These are phyloP conservation scores for Cettia cetti DNA, from an alignment of 2,113 vertebrate genomes.

Conservation along the genomic window DNA sequence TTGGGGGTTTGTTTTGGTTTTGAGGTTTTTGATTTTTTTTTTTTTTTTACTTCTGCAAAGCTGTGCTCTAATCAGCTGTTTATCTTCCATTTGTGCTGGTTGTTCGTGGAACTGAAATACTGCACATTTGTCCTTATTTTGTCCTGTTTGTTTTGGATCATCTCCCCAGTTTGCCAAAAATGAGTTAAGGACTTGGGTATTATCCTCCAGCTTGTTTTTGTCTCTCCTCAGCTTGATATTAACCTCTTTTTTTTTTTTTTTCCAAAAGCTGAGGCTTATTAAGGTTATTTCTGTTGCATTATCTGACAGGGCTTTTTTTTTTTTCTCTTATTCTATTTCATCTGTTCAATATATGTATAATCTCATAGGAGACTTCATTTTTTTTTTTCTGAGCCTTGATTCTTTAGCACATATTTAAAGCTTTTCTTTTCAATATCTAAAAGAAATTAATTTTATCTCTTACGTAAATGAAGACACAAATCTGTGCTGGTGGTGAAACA, in stretches of 20 bases:
- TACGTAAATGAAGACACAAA: not conserved
- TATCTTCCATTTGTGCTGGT: not conserved
- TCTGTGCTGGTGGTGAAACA: not conserved
- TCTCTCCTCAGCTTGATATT: not conserved
- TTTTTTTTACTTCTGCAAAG: not conserved
- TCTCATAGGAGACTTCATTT: not conserved
- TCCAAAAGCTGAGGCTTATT: not conserved
- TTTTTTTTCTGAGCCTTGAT: not conserved
- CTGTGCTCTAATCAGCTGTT: not conserved
- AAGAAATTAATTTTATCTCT: not conserved
- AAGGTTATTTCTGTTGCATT: not conserved
- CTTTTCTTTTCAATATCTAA: not conserved
- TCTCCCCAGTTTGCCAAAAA: not conserved
- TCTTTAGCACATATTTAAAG: not conserved
- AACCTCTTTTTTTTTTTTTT: not conserved
- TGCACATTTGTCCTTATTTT: not conserved
- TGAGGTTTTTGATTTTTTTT: not conserved
- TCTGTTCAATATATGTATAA: not conserved
- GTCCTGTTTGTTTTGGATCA: slow-evolving; percentile 12
- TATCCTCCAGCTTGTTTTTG: not conserved
- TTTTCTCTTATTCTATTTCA: not conserved
- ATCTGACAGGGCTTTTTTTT: not conserved
- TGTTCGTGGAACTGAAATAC: not conserved
- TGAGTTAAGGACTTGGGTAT: not conserved
- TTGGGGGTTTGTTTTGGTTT: not conserved